Base-by-base conservation (phyloP, 2,113 vertebrate species). In the Morone saxatilis region DNA sequence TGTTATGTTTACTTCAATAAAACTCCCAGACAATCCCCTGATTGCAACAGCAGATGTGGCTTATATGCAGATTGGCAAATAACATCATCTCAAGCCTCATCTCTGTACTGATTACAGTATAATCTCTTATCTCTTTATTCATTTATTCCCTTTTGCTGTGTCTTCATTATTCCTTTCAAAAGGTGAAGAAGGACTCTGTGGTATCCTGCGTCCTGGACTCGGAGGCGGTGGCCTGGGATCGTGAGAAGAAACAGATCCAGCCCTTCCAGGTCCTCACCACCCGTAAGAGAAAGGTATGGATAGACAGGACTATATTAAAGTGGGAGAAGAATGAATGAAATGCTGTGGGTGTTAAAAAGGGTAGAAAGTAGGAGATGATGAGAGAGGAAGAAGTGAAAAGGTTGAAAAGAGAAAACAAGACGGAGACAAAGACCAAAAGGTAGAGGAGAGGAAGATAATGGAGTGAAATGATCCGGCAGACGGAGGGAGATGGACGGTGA, bases 261-360 rank as follows among this genome's bases (percentile, higher is more conserved):
- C 96, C 97, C 0, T 98, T 98, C 91, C 97, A 98, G 91, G 96
- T 98, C 47, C 96, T 98, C 56, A 97, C 96, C 86, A 98, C 97
- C 0, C 94, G 97, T 4, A 98, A 98, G 83, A 95, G 97, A 71
- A 98, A 98, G 97, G 97, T 97, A 89, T 0, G 31, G 19, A 43
- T 2, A 6, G 11, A 75, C 41, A 20, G 7, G 10, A 61, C 31
- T 43, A 5, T 43, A 51, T 63, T 53, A 0, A 36, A 4, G 19
- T 13, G 1, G 19, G 11, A 31, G 73, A 31, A n/a, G 20, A 50
- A 45, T 22, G 41, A 56, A 54, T 79, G 20, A 86, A 76, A 79
- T 40, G 53, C 48, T 67, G 6, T 3, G 9, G 38, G 43, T 67
- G 70, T 70, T 54, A 38, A 67, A 67, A 43, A 74, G 62, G 61